These are phyloP conservation scores for Thaumatotibia leucotreta DNA, from an alignment of 1,140 invertebrate genomes.

Conservation along the genomic window DNA sequence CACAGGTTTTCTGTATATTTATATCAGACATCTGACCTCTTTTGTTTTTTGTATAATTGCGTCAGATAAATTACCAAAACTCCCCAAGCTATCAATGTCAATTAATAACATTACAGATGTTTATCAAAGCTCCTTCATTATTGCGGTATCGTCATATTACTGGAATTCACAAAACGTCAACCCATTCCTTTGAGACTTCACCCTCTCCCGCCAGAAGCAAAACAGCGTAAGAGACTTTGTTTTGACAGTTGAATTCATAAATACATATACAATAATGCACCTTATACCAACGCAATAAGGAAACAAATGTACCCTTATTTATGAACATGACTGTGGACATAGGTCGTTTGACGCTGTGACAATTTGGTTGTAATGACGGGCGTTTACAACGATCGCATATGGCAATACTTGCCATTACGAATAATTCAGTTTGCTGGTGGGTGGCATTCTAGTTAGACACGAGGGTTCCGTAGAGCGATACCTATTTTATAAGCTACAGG, in stretches of 20 bases:
- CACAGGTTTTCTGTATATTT: no score
- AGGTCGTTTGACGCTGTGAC: not conserved
- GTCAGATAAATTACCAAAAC: no score
- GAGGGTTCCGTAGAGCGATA: not conserved
- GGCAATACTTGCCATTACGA: constrained; percentile 16
- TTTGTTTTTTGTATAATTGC: no score
- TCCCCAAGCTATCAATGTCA: no score
- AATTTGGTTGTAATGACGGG: constrained; percentile 39
- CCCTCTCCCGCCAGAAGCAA: not conserved
- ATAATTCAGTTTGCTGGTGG: not conserved
- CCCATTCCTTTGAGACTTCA: not conserved
- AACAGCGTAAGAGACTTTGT: not conserved
- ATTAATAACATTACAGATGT: not conserved
- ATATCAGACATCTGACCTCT: no score
- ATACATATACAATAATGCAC: no score
- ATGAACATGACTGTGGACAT: no score
- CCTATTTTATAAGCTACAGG: no score
- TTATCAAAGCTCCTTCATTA: not conserved
- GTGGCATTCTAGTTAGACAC: not conserved
- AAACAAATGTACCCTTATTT: no score
- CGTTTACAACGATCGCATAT: constrained; percentile 46
- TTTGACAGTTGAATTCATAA: no score
- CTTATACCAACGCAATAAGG: no score
- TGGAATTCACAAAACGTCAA: not conserved
- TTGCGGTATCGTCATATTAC: not conserved